phyloP scores from a whole-genome alignment of 2,113 vertebrate genomes.

The Sinocyclocheilus anshuiensis region DNA sequence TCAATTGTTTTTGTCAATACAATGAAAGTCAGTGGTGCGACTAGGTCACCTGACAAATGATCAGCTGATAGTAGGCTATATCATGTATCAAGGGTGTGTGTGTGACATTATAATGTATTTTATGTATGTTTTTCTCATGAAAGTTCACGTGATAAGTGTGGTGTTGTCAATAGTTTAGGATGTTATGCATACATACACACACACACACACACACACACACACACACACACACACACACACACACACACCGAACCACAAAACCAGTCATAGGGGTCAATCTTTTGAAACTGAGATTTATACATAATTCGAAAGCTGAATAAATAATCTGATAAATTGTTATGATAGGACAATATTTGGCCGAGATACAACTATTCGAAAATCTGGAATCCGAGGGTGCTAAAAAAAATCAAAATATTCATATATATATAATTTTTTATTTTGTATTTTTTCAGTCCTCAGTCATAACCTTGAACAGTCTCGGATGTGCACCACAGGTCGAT shows the following conservation, averaged over 20 bases:
- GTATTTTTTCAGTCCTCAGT: conserved; percentile 7
- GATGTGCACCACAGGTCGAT: conserved; percentile 11
- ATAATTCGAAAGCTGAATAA: too few species aligned
- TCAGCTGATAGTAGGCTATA: neutral
- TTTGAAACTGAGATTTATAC: too few species aligned
- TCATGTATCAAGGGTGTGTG: neutral
- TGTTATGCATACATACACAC: neutral
- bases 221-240: too few species aligned
- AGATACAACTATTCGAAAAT: too few species aligned
- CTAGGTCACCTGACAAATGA: neutral
- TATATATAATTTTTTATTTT: too few species aligned
- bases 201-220: too few species aligned
- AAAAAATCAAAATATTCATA: too few species aligned
- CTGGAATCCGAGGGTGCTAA: too few species aligned
- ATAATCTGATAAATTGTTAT: too few species aligned
- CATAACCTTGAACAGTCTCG: conserved; percentile 6
- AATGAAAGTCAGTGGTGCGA: neutral
- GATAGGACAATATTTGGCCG: too few species aligned
- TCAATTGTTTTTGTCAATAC: neutral
- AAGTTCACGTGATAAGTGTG: neutral
- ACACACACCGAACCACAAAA: too few species aligned
- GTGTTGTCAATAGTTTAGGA: neutral
- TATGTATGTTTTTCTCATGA: neutral
- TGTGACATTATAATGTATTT: neutral
- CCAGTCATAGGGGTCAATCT: too few species aligned